Conservation (phyloP, 1,140 invertebrate genomes). For the Musca vetustissima region DNA sequence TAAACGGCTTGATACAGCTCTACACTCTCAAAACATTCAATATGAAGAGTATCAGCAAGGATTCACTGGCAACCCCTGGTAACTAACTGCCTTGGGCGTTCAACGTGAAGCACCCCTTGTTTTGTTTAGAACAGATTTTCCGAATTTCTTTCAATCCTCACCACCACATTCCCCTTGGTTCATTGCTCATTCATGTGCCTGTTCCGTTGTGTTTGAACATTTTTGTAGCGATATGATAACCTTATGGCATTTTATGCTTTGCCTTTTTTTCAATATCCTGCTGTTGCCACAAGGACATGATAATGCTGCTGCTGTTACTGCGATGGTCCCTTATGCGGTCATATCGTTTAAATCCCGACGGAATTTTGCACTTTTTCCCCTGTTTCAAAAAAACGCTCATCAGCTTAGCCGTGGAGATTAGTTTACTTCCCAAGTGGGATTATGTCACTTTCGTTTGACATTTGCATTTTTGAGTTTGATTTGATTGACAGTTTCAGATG, state of each 20-base stretch:
- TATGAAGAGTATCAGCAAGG: too few species aligned
- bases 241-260: not conserved
- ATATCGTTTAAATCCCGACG: constrained; percentile 49
- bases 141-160: not conserved
- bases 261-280: not conserved
- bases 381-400: constrained; percentile 34
- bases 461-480: constrained; percentile 41
- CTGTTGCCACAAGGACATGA: too few species aligned
- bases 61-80: not conserved
- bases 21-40: too few species aligned
- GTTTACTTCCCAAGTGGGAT: constrained; percentile 52
- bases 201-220: not conserved
- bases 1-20: not conserved
- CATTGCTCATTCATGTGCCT: not conserved
- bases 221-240: not conserved
- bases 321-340: constrained; percentile 36
- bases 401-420: constrained; percentile 36
- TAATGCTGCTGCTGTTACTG: not conserved
- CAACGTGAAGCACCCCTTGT: not conserved
- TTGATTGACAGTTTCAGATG: constrained; percentile 50
- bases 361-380: constrained; percentile 36
- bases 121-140: constrained; percentile 2
- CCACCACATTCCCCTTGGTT: not conserved
- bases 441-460: constrained; percentile 52
- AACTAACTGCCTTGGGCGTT: not conserved